Base-by-base conservation (phyloP, 2,888 invertebrate genomes). In the Tinea semifulvella region DNA sequence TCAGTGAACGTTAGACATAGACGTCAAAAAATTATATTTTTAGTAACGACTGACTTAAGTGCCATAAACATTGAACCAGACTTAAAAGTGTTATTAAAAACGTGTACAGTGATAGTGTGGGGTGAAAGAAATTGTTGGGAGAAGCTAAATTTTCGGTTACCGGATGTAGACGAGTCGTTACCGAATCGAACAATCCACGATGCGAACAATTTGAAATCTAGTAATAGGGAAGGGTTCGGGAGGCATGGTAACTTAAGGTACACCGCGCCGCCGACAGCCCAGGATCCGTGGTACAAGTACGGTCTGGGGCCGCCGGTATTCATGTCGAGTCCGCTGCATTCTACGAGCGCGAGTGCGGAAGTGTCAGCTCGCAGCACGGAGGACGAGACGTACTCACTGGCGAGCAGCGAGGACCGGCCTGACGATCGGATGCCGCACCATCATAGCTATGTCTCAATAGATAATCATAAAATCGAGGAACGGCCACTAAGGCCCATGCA, bases 71-170 rank as follows among this genome's bases (percentile, higher is more conserved):
- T 82, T 51, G 91, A 91, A 60, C 87, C 89, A 35, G 92, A 92
- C 61, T 71, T 93, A 45, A 88, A 91, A 67, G 84, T 87, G 56
- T 75, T 90, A 47, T 77, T 90, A 28, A 85, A 88, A 64, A 88
- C 89, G 69, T 85, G 90, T 84, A 84, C 87, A 55, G 88, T 88
- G 60, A 86, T 89, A 43, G 86, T 89, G 62, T 90, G 90, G 88
- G 90, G 90, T 51, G 93, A 94, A 62, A 88, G 88, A 53, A 85
- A 91, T 57, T 94, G 94, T 84, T 94, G 94, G 93, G 91, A 92
- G 60, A 92, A 93, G 71, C 82, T 95, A 60, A 87, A 90, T 68
- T 87, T 84, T 82, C 89, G 91, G 55, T 88, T 94, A 85, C 92
- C 92, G 53, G 91, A 92, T 68, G 88, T 90, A 55, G 82, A 82